Conservation (phyloP, 2,888 invertebrate genomes). For the Plagodis dolabraria region DNA sequence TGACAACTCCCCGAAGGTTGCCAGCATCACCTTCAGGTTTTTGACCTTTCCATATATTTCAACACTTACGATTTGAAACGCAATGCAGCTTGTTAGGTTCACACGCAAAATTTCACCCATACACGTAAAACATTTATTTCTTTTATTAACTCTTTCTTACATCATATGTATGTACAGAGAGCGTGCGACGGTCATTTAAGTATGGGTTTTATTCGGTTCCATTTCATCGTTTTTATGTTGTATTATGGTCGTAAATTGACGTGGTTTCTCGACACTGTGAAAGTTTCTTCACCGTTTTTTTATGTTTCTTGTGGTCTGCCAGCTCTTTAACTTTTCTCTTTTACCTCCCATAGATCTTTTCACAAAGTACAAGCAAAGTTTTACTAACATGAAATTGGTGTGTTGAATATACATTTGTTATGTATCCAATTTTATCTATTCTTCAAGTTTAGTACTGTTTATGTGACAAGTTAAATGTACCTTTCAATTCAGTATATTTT, state of each 20-base stretch:
- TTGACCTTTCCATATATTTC: constrained; percentile 10
- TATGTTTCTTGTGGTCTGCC: constrained; percentile 19
- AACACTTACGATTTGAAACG: constrained; percentile 14
- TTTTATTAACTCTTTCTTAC: constrained; percentile 18
- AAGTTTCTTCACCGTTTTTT: constrained; percentile 17
- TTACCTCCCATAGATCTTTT: background rate
- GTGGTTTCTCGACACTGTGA: constrained; percentile 25
- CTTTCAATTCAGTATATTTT: too few relatives aligned
- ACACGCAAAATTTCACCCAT: constrained; percentile 20
- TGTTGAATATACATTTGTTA: too few relatives aligned
- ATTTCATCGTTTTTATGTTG: constrained; percentile 20
- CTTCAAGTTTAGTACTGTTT: too few relatives aligned
- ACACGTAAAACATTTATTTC: background rate
- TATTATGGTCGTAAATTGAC: constrained; percentile 24
- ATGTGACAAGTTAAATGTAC: too few relatives aligned
- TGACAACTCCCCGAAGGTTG: background rate
- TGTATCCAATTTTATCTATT: too few relatives aligned
- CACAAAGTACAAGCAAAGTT: too few relatives aligned
- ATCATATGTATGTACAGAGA: constrained; percentile 14
- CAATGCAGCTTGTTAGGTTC: constrained; percentile 9
- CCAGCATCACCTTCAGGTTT: constrained; percentile 9
- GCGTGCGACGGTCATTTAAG: constrained; percentile 11
- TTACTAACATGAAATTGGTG: too few relatives aligned
- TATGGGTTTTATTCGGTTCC: constrained; percentile 10
- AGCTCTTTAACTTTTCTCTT: constrained; percentile 7